Conservation (phyloP, 2,797 vertebrate genomes). For the Dendrocincla tyrannina region DNA sequence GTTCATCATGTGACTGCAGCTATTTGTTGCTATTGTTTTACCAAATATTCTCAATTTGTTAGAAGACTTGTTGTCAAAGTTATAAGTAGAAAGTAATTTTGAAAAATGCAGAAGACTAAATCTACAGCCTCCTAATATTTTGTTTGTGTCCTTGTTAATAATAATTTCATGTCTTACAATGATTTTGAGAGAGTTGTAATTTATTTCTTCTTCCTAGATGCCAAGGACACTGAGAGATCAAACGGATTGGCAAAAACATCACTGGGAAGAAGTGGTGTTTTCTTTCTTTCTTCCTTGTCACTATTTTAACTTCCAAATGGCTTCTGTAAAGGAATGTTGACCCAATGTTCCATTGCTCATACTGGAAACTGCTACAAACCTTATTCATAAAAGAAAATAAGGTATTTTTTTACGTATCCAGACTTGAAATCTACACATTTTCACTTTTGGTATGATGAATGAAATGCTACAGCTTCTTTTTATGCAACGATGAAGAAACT, state of each 20-base stretch:
- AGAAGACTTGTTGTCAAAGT: constrained; percentile 1
- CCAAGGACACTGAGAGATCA: neutral
- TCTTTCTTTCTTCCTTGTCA: neutral
- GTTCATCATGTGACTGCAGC: neutral
- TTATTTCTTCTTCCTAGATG: neutral
- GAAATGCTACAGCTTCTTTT: neutral
- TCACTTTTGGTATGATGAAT: neutral
- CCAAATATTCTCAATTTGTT: constrained; percentile 7
- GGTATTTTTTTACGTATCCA: neutral
- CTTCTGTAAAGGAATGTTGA: neutral
- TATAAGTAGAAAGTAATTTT: neutral
- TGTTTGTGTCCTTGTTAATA: neutral
- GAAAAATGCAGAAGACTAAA: neutral
- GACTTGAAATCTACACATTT: neutral
- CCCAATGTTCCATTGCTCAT: accelerated
- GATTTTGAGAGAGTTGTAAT: neutral
- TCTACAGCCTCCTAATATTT: neutral
- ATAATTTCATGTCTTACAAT: neutral
- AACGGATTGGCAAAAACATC: neutral
- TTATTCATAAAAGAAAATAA: neutral
- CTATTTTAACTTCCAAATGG: neutral
- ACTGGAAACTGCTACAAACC: neutral
- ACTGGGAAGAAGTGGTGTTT: neutral
- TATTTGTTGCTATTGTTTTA: constrained; percentile 23
- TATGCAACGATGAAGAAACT: neutral